These are phyloP conservation scores for Rhinopomastus cyanomelas DNA, from an alignment of 2,113 vertebrate species.

Conservation along the genomic window DNA sequence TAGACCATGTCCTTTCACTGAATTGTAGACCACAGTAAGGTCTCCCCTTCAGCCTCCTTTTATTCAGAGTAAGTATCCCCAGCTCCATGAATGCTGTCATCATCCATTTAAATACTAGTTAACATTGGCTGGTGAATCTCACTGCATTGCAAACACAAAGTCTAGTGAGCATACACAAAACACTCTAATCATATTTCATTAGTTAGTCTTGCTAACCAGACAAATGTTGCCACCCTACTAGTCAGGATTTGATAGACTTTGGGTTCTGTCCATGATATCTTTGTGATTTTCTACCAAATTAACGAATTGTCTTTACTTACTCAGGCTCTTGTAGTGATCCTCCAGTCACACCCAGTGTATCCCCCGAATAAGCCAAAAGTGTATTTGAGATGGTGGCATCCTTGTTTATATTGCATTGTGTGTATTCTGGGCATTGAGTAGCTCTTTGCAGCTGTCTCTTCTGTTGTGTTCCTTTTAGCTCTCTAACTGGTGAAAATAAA, in stretches of 20 bases:
- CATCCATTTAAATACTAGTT: no score
- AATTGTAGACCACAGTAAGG: no score
- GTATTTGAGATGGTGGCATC: neutral
- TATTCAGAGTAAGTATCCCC: no score
- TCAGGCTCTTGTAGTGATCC: neutral
- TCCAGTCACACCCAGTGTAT: neutral
- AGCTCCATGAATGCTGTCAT: no score
- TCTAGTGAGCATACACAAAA: neutral
- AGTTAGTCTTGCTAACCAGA: neutral
- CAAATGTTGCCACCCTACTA: neutral
- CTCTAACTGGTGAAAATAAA: neutral
- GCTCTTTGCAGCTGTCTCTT: neutral
- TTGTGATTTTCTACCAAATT: neutral
- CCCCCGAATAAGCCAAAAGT: neutral
- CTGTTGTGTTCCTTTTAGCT: neutral
- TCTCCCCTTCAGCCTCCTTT: no score
- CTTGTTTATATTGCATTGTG: neutral
- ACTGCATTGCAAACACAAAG: neutral
- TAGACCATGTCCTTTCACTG: no score
- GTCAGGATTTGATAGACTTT: neutral
- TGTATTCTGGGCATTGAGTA: neutral
- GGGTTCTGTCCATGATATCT: neutral
- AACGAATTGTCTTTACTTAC: neutral
- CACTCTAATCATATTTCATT: neutral
- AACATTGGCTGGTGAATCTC: neutral